These are phyloP conservation scores for Paratrypauchen microcephalus DNA, from an alignment of 2,797 vertebrate species.

Conservation along the genomic window DNA sequence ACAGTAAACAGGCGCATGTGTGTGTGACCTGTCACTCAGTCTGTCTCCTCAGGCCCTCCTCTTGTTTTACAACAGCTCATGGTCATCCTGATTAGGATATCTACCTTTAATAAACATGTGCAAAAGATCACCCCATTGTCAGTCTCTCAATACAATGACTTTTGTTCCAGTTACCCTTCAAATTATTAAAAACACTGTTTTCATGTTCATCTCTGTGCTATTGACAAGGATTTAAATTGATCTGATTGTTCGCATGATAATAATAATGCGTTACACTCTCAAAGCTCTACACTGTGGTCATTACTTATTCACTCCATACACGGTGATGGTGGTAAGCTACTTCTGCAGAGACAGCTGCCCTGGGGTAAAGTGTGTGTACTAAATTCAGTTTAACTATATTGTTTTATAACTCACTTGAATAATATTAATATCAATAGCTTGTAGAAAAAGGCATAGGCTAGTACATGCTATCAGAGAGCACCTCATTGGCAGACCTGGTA, in stretches of 20 bases:
- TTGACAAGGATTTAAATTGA: neutral
- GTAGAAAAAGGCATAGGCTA: too few species aligned
- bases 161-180: too few species aligned
- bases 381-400: too few species aligned
- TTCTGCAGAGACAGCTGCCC: too few species aligned
- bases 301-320: too few species aligned
- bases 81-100: neutral
- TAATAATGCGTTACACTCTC: too few species aligned
- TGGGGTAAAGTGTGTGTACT: too few species aligned
- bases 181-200: too few species aligned
- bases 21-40: slow-evolving; percentile 16
- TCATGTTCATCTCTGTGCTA: neutral
- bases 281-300: too few species aligned
- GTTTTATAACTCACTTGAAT: too few species aligned
- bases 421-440: too few species aligned
- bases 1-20: slow-evolving; percentile 26
- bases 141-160: neutral
- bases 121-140: neutral
- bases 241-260: neutral
- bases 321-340: too few species aligned
- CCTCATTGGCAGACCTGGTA: neutral
- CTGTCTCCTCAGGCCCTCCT: neutral
- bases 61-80: neutral
- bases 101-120: neutral
- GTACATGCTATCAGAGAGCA: neutral